Conservation (phyloP, 2,888 invertebrate species). For the Bombylius discolor region DNA sequence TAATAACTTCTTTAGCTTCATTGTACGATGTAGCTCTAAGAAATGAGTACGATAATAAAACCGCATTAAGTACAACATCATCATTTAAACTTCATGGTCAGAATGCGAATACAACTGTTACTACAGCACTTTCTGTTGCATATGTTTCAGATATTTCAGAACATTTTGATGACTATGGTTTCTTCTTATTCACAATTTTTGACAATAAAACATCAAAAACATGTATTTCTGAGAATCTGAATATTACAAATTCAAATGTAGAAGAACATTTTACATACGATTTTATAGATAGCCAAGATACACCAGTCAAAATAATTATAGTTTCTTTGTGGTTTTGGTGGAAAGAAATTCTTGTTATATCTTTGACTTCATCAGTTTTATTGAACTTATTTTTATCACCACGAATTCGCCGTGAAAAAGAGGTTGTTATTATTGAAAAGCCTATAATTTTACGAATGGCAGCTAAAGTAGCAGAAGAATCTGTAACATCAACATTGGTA, state of each 20-base stretch:
- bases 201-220: constrained; percentile 34
- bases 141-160: constrained; percentile 45
- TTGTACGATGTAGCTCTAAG: too few relatives aligned
- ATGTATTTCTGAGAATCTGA: neutral
- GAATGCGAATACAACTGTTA: constrained; percentile 34
- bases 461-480: constrained; percentile 31
- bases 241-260: neutral
- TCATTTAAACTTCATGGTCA: constrained; percentile 6
- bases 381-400: constrained; percentile 53
- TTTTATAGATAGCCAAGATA: constrained; percentile 40
- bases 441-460: constrained; percentile 34
- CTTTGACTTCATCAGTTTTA: constrained; percentile 56
- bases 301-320: constrained; percentile 55
- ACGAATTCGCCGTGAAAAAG: constrained; percentile 25
- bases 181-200: constrained; percentile 54
- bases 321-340: constrained; percentile 71
- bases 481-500: constrained; percentile 20
- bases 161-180: constrained; percentile 66
- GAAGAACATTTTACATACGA: constrained; percentile 24
- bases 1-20: constrained; percentile 38
- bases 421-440: constrained; percentile 34
- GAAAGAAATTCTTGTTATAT: constrained; percentile 69
- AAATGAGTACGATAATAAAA: too few relatives aligned
- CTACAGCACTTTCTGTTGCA: constrained; percentile 52
- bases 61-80: too few relatives aligned